A percentile compares a stretch with the other conserved stretches of the same genome.
These are phyloP conservation scores for Alauda arvensis DNA, from an alignment of 2,797 vertebrate genomes.

Conservation along the genomic window DNA sequence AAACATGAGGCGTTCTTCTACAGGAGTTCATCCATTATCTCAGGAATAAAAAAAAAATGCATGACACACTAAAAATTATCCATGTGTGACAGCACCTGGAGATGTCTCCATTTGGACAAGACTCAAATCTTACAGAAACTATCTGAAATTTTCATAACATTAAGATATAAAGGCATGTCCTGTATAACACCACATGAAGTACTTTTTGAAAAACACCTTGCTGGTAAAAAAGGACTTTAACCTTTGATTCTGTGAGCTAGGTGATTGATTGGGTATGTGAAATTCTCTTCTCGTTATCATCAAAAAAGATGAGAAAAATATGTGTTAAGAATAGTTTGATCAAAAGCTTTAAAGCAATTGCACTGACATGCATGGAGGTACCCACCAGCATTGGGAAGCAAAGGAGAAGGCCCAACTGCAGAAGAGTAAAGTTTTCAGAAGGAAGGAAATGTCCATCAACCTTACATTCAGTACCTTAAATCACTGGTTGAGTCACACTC, in stretches of 20 bases:
- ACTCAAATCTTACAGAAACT: background rate
- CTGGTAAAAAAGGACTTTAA: background rate
- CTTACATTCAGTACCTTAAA: background rate
- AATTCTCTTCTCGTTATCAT: background rate
- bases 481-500: background rate
- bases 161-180: background rate
- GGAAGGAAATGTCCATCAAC: background rate
- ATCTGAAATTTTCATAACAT: background rate
- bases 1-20: background rate
- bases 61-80: background rate
- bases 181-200: background rate
- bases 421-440: background rate
- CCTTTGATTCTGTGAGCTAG: background rate
- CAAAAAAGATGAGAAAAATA: background rate
- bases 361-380: background rate
- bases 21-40: background rate
- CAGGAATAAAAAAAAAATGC: background rate
- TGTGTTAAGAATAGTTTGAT: background rate
- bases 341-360: background rate
- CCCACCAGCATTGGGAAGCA: background rate
- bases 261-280: background rate
- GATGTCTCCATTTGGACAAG: background rate
- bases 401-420: background rate
- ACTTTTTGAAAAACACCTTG: background rate
- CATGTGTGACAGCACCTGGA: background rate